Percentiles rank a stretch among this genome's conserved stretches.
These are phyloP conservation scores for Oophaga pumilio DNA, from an alignment of 2,113 vertebrate species.

Conservation along the genomic window DNA sequence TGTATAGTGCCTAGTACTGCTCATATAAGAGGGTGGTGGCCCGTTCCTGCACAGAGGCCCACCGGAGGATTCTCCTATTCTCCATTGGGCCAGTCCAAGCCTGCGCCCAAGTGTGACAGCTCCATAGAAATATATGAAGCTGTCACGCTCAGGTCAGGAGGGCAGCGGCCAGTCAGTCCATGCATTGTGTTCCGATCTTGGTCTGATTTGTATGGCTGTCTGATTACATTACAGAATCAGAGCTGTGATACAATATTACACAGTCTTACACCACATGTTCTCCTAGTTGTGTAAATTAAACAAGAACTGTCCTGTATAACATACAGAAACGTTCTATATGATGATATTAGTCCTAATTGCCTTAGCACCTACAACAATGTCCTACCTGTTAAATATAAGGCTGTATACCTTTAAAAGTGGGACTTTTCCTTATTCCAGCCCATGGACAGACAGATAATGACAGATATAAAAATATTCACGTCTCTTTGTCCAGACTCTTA, in stretches of 20 bases:
- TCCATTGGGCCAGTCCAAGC: no score
- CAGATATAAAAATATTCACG: background rate
- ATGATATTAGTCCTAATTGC: background rate
- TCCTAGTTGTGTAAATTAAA: background rate
- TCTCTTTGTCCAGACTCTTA: background rate
- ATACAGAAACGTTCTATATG: background rate
- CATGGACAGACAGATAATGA: background rate
- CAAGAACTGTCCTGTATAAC: background rate
- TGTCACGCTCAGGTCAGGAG: no score
- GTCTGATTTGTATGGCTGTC: background rate
- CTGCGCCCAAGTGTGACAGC: no score
- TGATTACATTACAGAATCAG: no score
- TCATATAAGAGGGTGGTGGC: no score
- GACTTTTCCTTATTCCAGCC: background rate
- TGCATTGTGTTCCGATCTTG: background rate
- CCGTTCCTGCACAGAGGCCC: no score
- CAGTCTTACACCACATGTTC: no score
- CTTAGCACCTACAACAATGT: background rate
- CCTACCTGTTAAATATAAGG: background rate
- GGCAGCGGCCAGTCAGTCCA: no score
- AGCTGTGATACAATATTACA: no score
- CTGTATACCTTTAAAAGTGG: background rate
- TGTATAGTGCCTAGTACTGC: no score
- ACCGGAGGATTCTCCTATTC: no score
- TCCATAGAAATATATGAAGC: no score